These are phyloP conservation scores for Atta texana DNA, from an alignment of 1,140 invertebrate species.

Conservation along the genomic window DNA sequence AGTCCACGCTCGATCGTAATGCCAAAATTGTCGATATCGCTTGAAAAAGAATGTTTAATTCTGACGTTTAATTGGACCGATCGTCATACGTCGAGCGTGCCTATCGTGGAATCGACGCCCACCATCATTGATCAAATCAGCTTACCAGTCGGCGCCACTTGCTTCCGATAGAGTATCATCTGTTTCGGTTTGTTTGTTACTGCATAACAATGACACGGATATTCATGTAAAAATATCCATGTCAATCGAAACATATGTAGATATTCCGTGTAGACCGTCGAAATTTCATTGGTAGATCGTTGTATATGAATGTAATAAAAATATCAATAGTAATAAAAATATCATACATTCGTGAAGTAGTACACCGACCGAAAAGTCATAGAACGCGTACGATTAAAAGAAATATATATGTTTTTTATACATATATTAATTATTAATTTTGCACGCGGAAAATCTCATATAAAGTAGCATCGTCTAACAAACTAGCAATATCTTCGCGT, in stretches of 20 bases:
- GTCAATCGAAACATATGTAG: background rate
- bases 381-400: background rate
- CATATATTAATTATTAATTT: background rate
- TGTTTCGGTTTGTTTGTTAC: conserved; percentile 36
- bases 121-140: conserved; percentile 58
- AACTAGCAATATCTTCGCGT: background rate
- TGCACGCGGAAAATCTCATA: background rate
- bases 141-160: conserved; percentile 63
- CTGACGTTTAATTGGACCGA: conserved; percentile 36
- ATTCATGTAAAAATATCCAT: conserved; percentile 41
- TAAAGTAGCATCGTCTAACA: background rate
- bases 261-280: background rate
- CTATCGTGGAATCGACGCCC: conserved; percentile 32
- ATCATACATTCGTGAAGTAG: background rate
- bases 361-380: background rate
- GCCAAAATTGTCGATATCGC: conserved; percentile 34
- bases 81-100: conserved; percentile 56
- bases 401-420: background rate
- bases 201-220: conserved; percentile 19
- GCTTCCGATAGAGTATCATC: conserved; percentile 60
- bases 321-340: background rate
- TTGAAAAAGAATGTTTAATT: conserved; percentile 10
- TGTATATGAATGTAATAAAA: background rate
- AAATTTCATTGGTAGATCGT: background rate
- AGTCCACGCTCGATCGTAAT: conserved; percentile 46